Evolutionary conservation across 2,113 vertebrate genomes (phyloP), one percentile per base, ranked within the genome.

Genomic region (Cercopithecus mona): DNA sequence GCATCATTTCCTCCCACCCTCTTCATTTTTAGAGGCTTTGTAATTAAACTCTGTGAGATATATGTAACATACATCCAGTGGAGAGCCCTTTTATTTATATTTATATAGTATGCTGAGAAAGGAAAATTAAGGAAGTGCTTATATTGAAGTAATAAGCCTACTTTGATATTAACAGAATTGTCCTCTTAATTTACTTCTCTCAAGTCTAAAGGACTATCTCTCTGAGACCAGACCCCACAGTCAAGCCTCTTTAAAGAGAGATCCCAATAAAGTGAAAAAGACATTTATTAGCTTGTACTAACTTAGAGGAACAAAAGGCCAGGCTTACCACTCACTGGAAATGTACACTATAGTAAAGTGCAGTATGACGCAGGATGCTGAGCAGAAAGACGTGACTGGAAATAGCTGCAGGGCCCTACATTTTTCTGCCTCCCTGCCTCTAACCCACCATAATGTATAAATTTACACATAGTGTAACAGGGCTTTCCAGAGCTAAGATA

Each of bases 11-110:
- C 64, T 88, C 23, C 66, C 13, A 55, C 76, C 22, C 32, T 52
- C 38, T 86, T 96, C 72, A 93, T 78, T 96, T 97, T 93, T 66
- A 97, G 90, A 94, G 76, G 85, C 11, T 92, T 96, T 98, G 45
- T 96, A 97, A 98, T 97, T 97, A 96, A 97, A 94, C 59, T 92
- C 59, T 45, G 52, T 97, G 92, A 96, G 66, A 93, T 96, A 90
- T 82, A 85, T 82, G 83, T 78, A 96, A 79, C 72, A 93, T 64
- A 87, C 30, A 57, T 96, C 82, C 88, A 93, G 52, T 52, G 52
- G 96, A 88, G 64, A 94, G 40, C 25, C 79, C 83, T 95, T 94
- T 93, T 93, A 93, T 93, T 93, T 97, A 52, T 97, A 93, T 94
- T 97, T 91, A 80, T 90, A 64, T 82, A 96, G 75, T 92, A 82